Evolutionary conservation across 2,113 vertebrate genomes (phyloP).

Genomic region (Oryzias celebensis): DNA sequence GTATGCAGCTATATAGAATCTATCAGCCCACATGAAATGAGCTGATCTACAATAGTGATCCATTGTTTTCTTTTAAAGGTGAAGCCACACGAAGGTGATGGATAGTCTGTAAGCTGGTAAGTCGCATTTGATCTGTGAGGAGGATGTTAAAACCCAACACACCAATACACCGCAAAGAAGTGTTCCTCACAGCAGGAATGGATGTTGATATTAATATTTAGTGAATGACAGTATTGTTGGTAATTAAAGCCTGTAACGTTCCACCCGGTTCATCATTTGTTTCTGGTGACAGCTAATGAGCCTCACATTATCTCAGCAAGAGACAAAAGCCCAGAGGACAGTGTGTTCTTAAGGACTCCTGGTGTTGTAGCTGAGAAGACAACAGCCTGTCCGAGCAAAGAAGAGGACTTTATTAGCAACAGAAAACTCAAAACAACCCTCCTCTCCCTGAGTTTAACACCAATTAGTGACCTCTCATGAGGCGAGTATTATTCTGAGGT

Average conservation of each 20-base stretch:
- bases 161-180: conserved; percentile 13
- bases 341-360: conserved; percentile 36
- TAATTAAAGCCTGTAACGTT: conserved; percentile 67
- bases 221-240: conserved; percentile 47
- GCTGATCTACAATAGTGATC: too few relatives aligned
- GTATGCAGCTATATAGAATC: too few relatives aligned
- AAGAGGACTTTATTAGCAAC: background rate
- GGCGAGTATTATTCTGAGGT: too few relatives aligned
- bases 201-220: conserved; percentile 59
- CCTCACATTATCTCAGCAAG: conserved; percentile 59
- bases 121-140: background rate
- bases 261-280: conserved; percentile 62
- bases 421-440: conserved; percentile 39
- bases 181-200: conserved; percentile 38
- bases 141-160: conserved; percentile 2
- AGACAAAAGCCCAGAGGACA: conserved; percentile 65
- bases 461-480: conserved; percentile 13
- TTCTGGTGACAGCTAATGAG: conserved; percentile 65
- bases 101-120: background rate
- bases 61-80: background rate
- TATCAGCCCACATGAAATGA: too few relatives aligned
- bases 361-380: conserved; percentile 38
- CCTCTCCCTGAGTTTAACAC: conserved; percentile 47
- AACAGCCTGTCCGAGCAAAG: conserved; percentile 12
- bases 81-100: background rate